Evolutionary conservation across 2,113 vertebrate genomes (phyloP).

Genomic region (Xyrauchen texanus): DNA sequence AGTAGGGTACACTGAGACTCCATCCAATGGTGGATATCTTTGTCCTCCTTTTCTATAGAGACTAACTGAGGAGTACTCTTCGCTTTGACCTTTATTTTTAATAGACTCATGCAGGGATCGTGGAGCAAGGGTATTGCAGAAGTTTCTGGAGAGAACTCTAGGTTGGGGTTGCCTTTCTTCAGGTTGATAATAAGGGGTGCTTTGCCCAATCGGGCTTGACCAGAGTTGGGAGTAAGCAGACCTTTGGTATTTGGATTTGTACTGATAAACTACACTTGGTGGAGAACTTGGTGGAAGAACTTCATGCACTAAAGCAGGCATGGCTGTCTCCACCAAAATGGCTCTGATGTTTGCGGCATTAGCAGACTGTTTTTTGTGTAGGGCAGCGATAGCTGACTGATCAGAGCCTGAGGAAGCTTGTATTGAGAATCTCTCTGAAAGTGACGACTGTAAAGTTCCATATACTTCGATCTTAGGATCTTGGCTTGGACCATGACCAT

Average conservation of each 20-base stretch:
- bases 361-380: slow-evolving; percentile 74
- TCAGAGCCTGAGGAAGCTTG: slow-evolving; percentile 73
- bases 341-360: slow-evolving; percentile 80
- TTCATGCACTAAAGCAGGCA: slow-evolving; percentile 81
- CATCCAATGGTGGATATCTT: slow-evolving; percentile 74
- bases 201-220: slow-evolving; percentile 66
- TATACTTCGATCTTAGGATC: slow-evolving; percentile 63
- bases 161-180: slow-evolving; percentile 78
- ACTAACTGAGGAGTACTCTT: slow-evolving; percentile 72
- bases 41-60: slow-evolving; percentile 64
- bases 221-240: slow-evolving; percentile 72
- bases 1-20: slow-evolving; percentile 79
- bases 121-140: slow-evolving; percentile 74
- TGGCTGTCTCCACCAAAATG: slow-evolving; percentile 77
- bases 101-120: slow-evolving; percentile 72
- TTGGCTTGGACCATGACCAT: slow-evolving; percentile 47
- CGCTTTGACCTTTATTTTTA: slow-evolving; percentile 76
- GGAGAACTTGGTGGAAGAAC: slow-evolving; percentile 66
- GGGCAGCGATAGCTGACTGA: slow-evolving; percentile 76
- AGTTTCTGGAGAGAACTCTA: slow-evolving; percentile 61
- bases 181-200: slow-evolving; percentile 68
- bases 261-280: slow-evolving; percentile 63
- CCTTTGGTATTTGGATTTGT: slow-evolving; percentile 74
- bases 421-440: fast-evolving
- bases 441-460: slow-evolving; percentile 59